Conservation (phyloP, 2,113 vertebrate genomes). For the Ochotona princeps region DNA sequence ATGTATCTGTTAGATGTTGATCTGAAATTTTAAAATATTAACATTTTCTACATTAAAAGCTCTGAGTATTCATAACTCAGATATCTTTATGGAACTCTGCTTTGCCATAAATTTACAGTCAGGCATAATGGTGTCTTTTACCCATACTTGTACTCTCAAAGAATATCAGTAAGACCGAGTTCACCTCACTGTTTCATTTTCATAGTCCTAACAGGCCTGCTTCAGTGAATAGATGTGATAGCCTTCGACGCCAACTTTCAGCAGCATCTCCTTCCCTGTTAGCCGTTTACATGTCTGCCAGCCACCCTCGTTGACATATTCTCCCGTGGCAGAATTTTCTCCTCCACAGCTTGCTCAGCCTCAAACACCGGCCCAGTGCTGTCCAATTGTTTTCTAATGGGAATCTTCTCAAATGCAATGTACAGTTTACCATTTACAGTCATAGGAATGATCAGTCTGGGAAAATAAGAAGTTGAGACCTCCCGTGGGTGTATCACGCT, state of each 20-base stretch:
- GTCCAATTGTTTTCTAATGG: not conserved
- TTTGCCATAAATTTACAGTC: not conserved
- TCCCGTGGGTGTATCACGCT: not conserved
- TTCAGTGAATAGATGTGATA: slow-evolving; percentile 41
- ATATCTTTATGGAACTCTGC: not conserved
- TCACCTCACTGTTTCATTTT: slow-evolving; percentile 46
- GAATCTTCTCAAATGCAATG: not conserved
- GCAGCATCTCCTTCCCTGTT: slow-evolving; percentile 13
- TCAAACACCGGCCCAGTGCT: not conserved
- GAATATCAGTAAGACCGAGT: not conserved
- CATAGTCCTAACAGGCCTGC: not conserved
- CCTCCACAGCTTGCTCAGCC: not conserved
- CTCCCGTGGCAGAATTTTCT: not conserved
- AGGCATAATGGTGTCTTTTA: not conserved
- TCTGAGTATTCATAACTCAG: not conserved
- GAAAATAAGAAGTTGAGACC: not conserved
- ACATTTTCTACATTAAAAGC: not conserved
- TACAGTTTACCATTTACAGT: not conserved
- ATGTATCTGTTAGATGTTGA: too few relatives aligned
- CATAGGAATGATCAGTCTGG: not conserved
- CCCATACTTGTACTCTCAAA: slow-evolving; percentile 8
- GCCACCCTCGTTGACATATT: not conserved
- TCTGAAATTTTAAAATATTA: too few relatives aligned
- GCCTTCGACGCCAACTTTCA: slow-evolving; percentile 12
- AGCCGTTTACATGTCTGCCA: slow-evolving; percentile 3